phyloP scores from a whole-genome alignment of 2,888 invertebrate genomes.

The Petrolisthes manimaculis region DNA sequence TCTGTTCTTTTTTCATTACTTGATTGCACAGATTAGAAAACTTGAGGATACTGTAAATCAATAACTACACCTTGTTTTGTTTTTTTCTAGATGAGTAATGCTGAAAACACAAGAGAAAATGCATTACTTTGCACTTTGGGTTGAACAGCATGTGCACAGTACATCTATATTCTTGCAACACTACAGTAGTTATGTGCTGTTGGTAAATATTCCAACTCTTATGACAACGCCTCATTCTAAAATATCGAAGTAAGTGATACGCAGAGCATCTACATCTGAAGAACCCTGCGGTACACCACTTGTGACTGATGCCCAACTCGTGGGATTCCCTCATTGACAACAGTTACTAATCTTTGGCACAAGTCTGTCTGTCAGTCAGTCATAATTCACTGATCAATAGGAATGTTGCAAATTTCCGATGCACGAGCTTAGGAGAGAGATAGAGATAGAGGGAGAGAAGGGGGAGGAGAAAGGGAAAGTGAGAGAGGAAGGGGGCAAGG shows the following conservation, averaged over 20 bases:
- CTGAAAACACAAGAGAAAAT: neutral
- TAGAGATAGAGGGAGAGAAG: too few species aligned
- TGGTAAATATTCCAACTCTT: neutral
- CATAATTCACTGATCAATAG: too few species aligned
- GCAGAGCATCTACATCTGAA: neutral
- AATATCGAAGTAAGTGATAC: neutral
- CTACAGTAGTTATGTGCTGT: neutral
- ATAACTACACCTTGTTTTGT: neutral
- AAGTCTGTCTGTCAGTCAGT: too few species aligned
- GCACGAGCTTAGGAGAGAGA: too few species aligned
- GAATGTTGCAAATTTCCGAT: too few species aligned
- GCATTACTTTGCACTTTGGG: conserved; percentile 28
- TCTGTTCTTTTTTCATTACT: conserved; percentile 27
- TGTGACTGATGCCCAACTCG: neutral
- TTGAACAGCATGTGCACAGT: conserved; percentile 25
- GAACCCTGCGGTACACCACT: neutral
- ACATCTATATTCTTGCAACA: neutral
- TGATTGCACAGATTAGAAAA: conserved; percentile 14
- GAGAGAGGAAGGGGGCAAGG: too few species aligned
- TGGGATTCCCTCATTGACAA: neutral
- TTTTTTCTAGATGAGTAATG: conserved; percentile 1
- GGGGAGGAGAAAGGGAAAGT: too few species aligned
- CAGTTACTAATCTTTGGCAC: too few species aligned
- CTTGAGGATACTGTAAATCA: conserved; percentile 14
- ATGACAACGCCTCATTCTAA: neutral